Conservation (phyloP, 1,140 invertebrate genomes). For the Drosophila takahashii region DNA sequence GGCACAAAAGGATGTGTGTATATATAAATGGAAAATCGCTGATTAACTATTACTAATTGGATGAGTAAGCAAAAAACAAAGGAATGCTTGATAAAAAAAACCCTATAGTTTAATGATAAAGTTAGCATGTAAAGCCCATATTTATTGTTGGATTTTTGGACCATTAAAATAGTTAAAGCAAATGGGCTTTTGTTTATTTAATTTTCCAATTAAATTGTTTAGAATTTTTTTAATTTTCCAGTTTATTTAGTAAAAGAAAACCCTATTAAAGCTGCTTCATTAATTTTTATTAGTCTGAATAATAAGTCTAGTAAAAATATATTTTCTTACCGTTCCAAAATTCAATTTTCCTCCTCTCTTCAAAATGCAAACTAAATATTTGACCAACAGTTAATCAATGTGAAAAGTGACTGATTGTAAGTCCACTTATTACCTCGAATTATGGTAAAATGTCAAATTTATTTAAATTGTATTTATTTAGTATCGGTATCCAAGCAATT, state of each 20-base stretch:
- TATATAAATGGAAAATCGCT: slow-evolving; percentile 2
- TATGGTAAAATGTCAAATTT: background rate
- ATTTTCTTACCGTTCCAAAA: background rate
- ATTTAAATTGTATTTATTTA: slow-evolving; percentile 17
- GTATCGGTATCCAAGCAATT: slow-evolving; percentile 4
- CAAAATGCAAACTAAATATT: background rate
- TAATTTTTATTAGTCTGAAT: too few species aligned
- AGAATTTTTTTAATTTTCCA: background rate
- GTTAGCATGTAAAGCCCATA: background rate
- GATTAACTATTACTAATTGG: slow-evolving; percentile 28
- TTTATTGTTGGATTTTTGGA: background rate
- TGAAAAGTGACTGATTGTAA: background rate
- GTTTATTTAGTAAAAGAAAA: too few species aligned
- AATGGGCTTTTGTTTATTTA: background rate
- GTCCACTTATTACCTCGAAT: background rate
- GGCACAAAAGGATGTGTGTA: slow-evolving; percentile 6
- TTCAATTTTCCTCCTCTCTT: background rate
- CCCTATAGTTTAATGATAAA: too few species aligned
- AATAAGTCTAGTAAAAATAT: too few species aligned
- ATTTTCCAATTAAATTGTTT: background rate
- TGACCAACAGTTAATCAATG: background rate
- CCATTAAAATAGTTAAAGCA: background rate
- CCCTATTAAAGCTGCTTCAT: too few species aligned
- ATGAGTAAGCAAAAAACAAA: slow-evolving; percentile 13
- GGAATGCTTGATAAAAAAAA: background rate